Evolutionary conservation across 2,888 invertebrate genomes (phyloP).

Genomic region (Pammene aurita): DNA sequence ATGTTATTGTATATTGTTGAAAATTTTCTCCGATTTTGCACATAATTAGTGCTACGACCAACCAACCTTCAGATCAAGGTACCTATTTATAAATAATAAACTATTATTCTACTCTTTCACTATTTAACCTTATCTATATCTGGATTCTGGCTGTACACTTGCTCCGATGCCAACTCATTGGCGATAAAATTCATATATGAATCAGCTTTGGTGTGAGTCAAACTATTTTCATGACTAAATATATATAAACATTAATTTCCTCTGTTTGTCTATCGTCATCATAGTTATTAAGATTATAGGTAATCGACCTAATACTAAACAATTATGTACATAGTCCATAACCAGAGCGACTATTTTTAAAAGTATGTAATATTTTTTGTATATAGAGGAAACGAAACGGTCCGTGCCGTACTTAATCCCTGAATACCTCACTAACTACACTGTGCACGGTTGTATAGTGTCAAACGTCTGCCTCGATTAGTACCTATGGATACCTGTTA

Average conservation of each 20-base stretch:
- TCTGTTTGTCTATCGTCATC: slow-evolving; percentile 8
- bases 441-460: background rate
- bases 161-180: slow-evolving; percentile 15
- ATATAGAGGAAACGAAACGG: slow-evolving; percentile 47
- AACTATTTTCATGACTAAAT: background rate
- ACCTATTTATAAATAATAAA: slow-evolving; percentile 18
- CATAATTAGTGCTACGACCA: slow-evolving; percentile 8
- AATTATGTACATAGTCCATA: slow-evolving; percentile 40
- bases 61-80: slow-evolving; percentile 27
- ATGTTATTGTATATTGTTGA: background rate
- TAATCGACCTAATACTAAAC: slow-evolving; percentile 8
- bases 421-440: slow-evolving; percentile 21
- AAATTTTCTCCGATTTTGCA: background rate
- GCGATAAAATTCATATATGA: background rate
- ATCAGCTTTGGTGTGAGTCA: slow-evolving; percentile 8
- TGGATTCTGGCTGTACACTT: slow-evolving; percentile 9
- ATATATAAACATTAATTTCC: background rate
- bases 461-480: background rate
- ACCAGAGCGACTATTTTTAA: slow-evolving; percentile 67
- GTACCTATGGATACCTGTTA: no score
- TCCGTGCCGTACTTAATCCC: background rate
- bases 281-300: slow-evolving; percentile 15
- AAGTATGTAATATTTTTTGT: slow-evolving; percentile 51
- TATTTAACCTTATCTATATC: background rate
- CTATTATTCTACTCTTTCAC: slow-evolving; percentile 13